Percentiles rank a stretch among this genome's conserved stretches.
Conservation (phyloP, 2,797 vertebrate species). For the Gymnothorax reevesii region DNA sequence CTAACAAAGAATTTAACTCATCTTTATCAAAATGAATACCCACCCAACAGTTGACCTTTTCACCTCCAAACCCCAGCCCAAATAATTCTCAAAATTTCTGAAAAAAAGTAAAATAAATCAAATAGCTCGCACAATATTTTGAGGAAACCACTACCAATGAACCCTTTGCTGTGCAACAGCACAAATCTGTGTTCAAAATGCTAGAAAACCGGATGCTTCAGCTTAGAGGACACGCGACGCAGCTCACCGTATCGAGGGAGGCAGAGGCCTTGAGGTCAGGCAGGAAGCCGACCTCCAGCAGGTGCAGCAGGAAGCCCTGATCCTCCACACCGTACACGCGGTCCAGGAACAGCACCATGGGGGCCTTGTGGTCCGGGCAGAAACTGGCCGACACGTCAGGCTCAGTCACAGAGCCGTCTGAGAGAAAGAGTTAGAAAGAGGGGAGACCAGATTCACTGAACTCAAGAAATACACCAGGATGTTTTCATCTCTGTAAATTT, state of each 20-base stretch:
- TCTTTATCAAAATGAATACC: neutral
- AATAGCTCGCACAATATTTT: neutral
- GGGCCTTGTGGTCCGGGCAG: constrained; percentile 96
- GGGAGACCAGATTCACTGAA: neutral
- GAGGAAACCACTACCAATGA: too few relatives aligned
- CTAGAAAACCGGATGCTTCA: neutral
- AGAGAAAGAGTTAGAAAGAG: constrained; percentile 32
- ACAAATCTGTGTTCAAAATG: too few relatives aligned
- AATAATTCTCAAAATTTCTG: neutral
- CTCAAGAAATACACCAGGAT: neutral
- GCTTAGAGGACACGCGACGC: neutral
- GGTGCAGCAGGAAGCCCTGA: constrained; percentile 91
- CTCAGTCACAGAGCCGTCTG: constrained; percentile 90
- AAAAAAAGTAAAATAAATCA: neutral
- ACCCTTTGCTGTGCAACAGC: too few relatives aligned
- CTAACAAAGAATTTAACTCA: neutral
- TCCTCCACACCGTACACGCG: constrained; percentile 97
- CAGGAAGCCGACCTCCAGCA: constrained; percentile 95
- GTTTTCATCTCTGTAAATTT: neutral
- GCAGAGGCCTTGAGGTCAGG: constrained; percentile 92
- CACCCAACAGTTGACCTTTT: neutral
- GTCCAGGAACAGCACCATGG: constrained; percentile 97
- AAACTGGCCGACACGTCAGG: constrained; percentile 95
- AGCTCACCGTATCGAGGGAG: constrained; percentile 89
- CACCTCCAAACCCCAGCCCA: neutral